Base-by-base conservation (phyloP, 1,140 invertebrate genomes). In the Drosophila miranda region DNA sequence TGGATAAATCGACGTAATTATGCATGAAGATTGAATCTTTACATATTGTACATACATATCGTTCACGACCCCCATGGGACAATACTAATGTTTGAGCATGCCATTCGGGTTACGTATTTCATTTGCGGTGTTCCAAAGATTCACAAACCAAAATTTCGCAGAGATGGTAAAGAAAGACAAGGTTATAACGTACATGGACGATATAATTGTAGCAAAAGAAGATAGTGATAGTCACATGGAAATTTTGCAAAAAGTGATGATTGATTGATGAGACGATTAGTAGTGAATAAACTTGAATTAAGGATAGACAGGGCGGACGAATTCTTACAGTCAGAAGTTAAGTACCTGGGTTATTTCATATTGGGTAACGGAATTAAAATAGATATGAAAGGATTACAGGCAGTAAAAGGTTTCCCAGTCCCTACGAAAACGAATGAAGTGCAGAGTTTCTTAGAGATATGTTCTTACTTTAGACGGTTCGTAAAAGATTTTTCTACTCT, bases 151-250 rank as follows among this genome's bases (percentile, higher is more conserved):
- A n/a, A 53, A 42, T 7, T 53, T 53, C 41, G 51, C 34, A 1
- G 51, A 23, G n/a, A 53, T 53, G 19, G 23, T 42, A 23, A 53
- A 38, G 41, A 6, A 54, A 26, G 13, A 11, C n/a, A 54, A 43
- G 26, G 26, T 56, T 1, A 44, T 46, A 9, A 38, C 46, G 21
- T 48, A 50, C 8, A 41, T 59, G 53, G 16, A 75, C 75, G 26
- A 70, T 58, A 72, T 64, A 71, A 45, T 57, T 28, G 34, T 57
- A 46, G 54, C 43, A 28, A 57, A 5, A 6, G 13, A 46, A 11
- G 21, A 30, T 11, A 21, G 9, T 16, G 26, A 19, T 5, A 26
- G 23, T 28, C 42, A 30, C 44, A 28, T 30, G 14, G 11, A 34
- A 6, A n/a, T 45, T 4, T 16, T 57, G 4, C 26, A 6, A 7